Evolutionary conservation across 2,888 invertebrate genomes (phyloP).

Genomic region (Caenorhabditis sp.): DNA sequence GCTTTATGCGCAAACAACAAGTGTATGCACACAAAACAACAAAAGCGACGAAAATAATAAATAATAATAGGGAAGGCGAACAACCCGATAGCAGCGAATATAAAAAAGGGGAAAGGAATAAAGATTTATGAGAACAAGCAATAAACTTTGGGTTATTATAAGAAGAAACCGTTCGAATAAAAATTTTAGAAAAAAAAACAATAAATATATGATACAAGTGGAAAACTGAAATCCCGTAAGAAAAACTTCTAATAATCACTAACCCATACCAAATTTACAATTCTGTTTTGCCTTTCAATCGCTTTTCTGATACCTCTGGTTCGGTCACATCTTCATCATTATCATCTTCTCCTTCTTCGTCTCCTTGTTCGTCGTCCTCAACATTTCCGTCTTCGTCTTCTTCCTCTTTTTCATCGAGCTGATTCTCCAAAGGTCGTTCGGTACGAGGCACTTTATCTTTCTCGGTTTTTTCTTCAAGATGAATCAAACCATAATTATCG

Average conservation of each 20-base stretch:
- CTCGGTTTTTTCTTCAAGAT: not conserved
- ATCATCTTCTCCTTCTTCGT: slow-evolving; percentile 16
- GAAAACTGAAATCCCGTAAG: not conserved
- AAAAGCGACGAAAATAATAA: not conserved
- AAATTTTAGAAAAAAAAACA: not conserved
- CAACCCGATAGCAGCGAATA: not conserved
- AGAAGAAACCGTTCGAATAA: not conserved
- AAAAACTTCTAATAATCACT: not conserved
- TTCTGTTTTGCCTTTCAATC: slow-evolving; percentile 15
- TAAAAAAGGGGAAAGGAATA: not conserved
- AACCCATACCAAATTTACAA: not conserved
- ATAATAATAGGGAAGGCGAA: not conserved
- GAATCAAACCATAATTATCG: slow-evolving; percentile 43
- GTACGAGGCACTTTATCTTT: not conserved
- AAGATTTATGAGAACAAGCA: not conserved
- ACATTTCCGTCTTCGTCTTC: slow-evolving; percentile 14
- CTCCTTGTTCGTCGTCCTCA: too few relatives aligned
- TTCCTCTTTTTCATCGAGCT: not conserved
- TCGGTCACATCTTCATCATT: slow-evolving; percentile 13
- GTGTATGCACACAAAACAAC: not conserved
- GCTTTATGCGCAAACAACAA: not conserved
- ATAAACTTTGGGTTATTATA: not conserved
- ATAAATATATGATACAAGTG: not conserved
- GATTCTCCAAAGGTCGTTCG: not conserved
- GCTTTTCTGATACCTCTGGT: slow-evolving; percentile 10